Evolutionary conservation across 2,888 invertebrate species (phyloP).

Genomic region (Plagodis dolabraria): DNA sequence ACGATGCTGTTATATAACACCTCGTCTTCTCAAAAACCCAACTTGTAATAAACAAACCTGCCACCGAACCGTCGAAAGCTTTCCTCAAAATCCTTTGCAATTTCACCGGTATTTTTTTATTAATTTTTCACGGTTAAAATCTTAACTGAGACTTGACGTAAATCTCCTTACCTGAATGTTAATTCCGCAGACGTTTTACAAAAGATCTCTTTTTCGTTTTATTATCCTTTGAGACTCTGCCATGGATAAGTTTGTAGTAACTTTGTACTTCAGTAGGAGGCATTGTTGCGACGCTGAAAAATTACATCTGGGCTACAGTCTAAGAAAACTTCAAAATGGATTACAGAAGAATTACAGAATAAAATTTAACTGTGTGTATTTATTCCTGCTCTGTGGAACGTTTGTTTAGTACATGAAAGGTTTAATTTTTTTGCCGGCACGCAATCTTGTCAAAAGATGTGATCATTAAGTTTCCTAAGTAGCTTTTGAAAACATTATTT

Average conservation of each 20-base stretch:
- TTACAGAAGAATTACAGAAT: constrained; percentile 3
- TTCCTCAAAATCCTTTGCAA: constrained; percentile 24
- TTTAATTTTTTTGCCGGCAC: background rate
- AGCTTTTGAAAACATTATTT: too few relatives aligned
- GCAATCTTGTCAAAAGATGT: too few relatives aligned
- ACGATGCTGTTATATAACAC: constrained; percentile 1
- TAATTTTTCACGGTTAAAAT: constrained; percentile 34
- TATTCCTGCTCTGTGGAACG: background rate
- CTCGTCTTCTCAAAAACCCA: constrained; percentile 17
- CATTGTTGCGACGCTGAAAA: constrained; percentile 40
- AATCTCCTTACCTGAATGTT: constrained; percentile 45
- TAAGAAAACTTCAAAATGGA: constrained; percentile 4
- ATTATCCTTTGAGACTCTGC: constrained; percentile 37
- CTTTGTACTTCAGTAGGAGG: constrained; percentile 11
- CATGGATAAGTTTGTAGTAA: background rate
- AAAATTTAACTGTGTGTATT: background rate
- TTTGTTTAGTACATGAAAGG: background rate
- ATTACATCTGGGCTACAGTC: constrained; percentile 7
- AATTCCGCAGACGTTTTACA: constrained; percentile 44
- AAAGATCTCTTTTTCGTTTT: constrained; percentile 38
- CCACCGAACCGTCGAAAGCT: constrained; percentile 4
- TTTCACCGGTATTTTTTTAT: constrained; percentile 33
- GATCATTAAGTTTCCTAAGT: too few relatives aligned
- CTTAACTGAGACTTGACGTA: constrained; percentile 34
- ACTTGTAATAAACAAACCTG: constrained; percentile 21